phyloP scores from a whole-genome alignment of 2,888 invertebrate species.

The Drosophila anomalata region DNA sequence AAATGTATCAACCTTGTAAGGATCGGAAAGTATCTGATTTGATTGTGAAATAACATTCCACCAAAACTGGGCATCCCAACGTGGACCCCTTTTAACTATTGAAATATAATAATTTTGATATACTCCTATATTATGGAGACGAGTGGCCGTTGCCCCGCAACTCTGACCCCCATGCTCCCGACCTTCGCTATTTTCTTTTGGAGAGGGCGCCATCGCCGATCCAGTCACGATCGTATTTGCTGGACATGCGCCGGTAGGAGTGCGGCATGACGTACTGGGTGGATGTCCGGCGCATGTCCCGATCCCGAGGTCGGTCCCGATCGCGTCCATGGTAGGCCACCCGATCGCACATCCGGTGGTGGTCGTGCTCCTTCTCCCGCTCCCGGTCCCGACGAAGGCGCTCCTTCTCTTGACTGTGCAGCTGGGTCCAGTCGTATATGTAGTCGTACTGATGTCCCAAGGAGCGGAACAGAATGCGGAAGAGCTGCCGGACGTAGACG shows the following conservation, averaged over 20 bases:
- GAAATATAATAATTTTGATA: slow-evolving; percentile 45
- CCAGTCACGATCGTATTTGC: slow-evolving; percentile 29
- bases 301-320: not conserved
- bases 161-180: not conserved
- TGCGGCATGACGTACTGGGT: slow-evolving; percentile 6
- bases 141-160: not conserved
- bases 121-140: not conserved
- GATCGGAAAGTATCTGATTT: not conserved
- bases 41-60: slow-evolving; percentile 18
- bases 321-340: not conserved
- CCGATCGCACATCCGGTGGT: not conserved
- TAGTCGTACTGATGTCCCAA: slow-evolving; percentile 99
- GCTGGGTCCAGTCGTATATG: slow-evolving; percentile 99
- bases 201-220: slow-evolving; percentile 5
- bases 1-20: not conserved
- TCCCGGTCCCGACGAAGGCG: slow-evolving; percentile 22
- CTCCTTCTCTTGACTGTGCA: slow-evolving; percentile 90
- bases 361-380: not conserved
- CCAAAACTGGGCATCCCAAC: slow-evolving; percentile 12
- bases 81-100: slow-evolving; percentile 41
- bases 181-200: slow-evolving; percentile 7
- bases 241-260: not conserved
- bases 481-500: slow-evolving; percentile 97
- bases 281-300: not conserved
- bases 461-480: slow-evolving; percentile 95